phyloP scores from a whole-genome alignment of 64 coral and sea anemone genomes.

The Catalaphyllia jardinei region DNA sequence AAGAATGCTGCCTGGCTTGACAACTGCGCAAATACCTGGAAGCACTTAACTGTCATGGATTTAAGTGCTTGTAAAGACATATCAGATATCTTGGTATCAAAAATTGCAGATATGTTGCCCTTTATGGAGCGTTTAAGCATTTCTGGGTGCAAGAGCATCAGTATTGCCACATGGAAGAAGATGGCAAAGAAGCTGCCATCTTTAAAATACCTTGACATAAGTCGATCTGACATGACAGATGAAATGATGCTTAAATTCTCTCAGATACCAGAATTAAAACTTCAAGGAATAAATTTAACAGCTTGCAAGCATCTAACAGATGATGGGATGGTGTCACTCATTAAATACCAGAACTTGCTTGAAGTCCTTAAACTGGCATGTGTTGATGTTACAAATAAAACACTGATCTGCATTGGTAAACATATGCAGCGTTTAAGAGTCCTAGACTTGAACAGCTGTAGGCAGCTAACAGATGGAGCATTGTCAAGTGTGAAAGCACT shows the following conservation, averaged over 20 bases:
- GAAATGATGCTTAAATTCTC: constrained; percentile 78
- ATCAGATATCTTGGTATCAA: constrained; percentile 54
- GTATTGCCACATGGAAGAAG: constrained; percentile 57
- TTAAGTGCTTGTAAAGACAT: constrained; percentile 74
- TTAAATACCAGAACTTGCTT: constrained; percentile 72
- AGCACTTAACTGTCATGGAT: constrained; percentile 40
- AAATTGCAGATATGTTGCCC: constrained; percentile 59
- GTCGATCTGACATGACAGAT: constrained; percentile 86
- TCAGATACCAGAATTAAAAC: constrained; percentile 54
- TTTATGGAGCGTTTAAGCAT: constrained; percentile 49
- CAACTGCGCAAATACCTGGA: background rate
- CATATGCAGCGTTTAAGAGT: constrained; percentile 54
- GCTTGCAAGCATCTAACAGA: constrained; percentile 90
- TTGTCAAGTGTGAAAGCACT: constrained; percentile 47
- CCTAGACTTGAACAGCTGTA: constrained; percentile 89
- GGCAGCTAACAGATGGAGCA: constrained; percentile 72
- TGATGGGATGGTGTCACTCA: constrained; percentile 74
- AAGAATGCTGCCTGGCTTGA: constrained; percentile 68
- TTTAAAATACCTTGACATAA: constrained; percentile 73
- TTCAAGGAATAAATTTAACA: constrained; percentile 65
- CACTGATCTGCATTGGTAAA: constrained; percentile 67
- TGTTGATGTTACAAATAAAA: constrained; percentile 87
- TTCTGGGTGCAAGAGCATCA: constrained; percentile 69
- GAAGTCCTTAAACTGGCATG: constrained; percentile 73
- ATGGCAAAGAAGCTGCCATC: constrained; percentile 45